These are phyloP conservation scores for Epicauta chinensis DNA, from an alignment of 1,140 invertebrate species.

Conservation along the genomic window DNA sequence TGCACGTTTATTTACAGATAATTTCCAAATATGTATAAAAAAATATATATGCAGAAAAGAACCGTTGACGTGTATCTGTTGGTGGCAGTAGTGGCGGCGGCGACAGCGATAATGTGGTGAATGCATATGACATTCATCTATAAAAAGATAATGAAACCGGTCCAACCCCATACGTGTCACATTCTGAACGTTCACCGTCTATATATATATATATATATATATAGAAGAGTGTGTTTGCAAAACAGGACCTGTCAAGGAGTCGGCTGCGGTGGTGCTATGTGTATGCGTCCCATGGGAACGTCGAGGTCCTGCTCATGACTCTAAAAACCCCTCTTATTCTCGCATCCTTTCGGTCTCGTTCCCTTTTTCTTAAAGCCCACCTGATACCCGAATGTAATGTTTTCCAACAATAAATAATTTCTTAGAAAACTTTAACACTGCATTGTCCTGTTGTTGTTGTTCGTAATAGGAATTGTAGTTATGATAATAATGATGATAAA, in stretches of 20 bases:
- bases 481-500: no score
- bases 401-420: no score
- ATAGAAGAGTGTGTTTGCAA: constrained; percentile 34
- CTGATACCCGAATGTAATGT: constrained; percentile 4
- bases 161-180: constrained; percentile 26
- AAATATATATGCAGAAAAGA: no score
- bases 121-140: not conserved
- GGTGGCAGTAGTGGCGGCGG: no score
- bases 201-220: no score
- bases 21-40: no score
- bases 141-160: constrained; percentile 5
- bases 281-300: constrained; percentile 27
- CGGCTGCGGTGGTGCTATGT: constrained; percentile 1
- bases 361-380: constrained; percentile 1
- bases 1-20: no score
- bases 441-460: no score
- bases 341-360: constrained; percentile 8
- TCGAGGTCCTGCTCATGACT: constrained; percentile 24
- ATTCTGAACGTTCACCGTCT: constrained; percentile 23
- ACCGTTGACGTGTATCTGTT: no score
- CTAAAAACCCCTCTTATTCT: constrained; percentile 19
- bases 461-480: no score
- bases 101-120: no score
- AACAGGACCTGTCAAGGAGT: constrained; percentile 34
- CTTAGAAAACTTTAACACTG: no score